Evolutionary conservation across 2,888 invertebrate genomes (phyloP), one percentile per base, ranked within the genome.

Genomic region (Drosophila mayaguana): DNA sequence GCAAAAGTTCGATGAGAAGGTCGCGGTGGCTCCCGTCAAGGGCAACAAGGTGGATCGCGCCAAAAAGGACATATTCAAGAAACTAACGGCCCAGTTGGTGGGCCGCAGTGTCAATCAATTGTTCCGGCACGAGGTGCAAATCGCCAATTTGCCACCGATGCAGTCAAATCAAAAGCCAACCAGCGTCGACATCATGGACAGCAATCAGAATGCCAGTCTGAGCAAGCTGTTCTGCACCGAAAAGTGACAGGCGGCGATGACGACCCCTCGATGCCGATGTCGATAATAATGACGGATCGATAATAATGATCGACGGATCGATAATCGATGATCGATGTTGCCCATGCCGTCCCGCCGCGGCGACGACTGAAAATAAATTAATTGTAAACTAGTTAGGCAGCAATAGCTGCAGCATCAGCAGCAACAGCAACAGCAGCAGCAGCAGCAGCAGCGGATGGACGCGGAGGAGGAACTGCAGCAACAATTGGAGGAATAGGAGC

Each of bases 1-100:
- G 75, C 96, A 97, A 91, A 95, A 96, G 74, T 95, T 98, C 67
- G 98, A 98, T 92, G 97, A 98, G 90, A 96, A 97, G 91, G 95
- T 97, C 25, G 93, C 95, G 1, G 93, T 94, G 34, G 94, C 94
- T 2, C 94, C 95, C 18, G 94, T 95, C 79, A 96, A 96, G 86
- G 96, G 96, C 60, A 95, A 96, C 91, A 96, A 97, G 92, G 95
- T 96, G 50, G 98, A 98, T 91, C 97, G 97, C 92, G 96, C 96
- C 83, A 98, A 97, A 92, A 97, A 97, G 82, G 98, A 98, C 91
- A 94, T 97, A 56, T 98, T 98, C 93, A 97, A 96, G 93, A 97
- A 97, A 93, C 95, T 97, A 81, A 97, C 97, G 11, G 95, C 95
- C 71, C 95, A 96, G 96, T 93, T 97, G 69, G 96, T 97, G 86